phyloP scores from a whole-genome alignment of 1,140 invertebrate species.

The Drosophila mauritiana region DNA sequence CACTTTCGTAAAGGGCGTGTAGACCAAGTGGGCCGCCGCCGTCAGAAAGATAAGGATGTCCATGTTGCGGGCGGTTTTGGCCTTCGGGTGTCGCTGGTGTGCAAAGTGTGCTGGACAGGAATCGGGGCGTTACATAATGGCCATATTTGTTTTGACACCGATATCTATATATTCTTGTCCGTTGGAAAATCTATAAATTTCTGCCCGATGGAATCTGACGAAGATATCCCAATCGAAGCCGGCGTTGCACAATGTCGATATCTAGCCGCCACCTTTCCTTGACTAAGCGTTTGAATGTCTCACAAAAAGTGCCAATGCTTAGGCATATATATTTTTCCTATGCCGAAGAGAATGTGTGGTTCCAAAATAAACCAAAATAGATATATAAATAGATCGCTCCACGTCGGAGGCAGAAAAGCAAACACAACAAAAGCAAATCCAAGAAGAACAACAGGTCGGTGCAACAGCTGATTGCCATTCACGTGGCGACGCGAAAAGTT shows the following conservation, averaged over 20 bases:
- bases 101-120: conserved; percentile 27
- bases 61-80: conserved; percentile 59
- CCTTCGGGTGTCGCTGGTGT: conserved; percentile 9
- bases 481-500: neutral
- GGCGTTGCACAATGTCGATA: neutral
- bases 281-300: conserved; percentile 3
- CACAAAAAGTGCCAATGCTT: conserved; percentile 5
- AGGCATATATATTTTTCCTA: conserved; percentile 33
- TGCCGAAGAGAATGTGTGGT: conserved; percentile 51
- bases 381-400: conserved; percentile 73
- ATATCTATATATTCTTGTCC: conserved; percentile 22
- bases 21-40: conserved; percentile 91
- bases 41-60: conserved; percentile 87
- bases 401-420: conserved; percentile 52
- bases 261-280: neutral
- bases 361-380: conserved; percentile 72
- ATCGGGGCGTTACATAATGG: conserved; percentile 65
- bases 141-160: conserved; percentile 44
- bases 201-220: neutral
- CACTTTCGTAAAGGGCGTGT: conserved; percentile 99
- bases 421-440: conserved; percentile 37
- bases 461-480: conserved; percentile 48
- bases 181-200: conserved; percentile 11
- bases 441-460: conserved; percentile 52
- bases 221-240: conserved; percentile 5